Percentiles rank a stretch among this genome's conserved stretches.
These are phyloP conservation scores for Notiomystis cincta DNA, from an alignment of 2,113 vertebrate genomes.

Conservation along the genomic window DNA sequence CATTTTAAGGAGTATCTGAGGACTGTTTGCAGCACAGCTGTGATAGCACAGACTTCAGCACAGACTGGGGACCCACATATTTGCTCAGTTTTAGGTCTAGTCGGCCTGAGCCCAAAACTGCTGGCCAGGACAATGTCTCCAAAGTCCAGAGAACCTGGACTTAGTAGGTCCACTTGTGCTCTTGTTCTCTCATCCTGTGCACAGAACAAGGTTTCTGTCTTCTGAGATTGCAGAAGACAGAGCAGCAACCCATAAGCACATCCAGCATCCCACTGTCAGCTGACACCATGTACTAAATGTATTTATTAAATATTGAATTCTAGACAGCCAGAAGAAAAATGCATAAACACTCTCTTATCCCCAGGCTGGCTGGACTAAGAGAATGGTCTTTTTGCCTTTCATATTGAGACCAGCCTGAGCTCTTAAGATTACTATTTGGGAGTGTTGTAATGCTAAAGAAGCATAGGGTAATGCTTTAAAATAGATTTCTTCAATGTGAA, in stretches of 20 bases:
- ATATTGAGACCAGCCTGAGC: not conserved
- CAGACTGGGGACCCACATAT: not conserved
- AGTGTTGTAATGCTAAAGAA: not conserved
- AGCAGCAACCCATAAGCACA: not conserved
- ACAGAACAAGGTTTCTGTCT: not conserved
- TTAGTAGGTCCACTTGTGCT: not conserved
- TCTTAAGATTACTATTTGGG: not conserved
- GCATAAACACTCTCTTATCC: not conserved
- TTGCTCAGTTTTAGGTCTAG: not conserved
- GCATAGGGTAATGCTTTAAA: not conserved
- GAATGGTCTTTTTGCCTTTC: not conserved
- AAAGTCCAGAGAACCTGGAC: not conserved
- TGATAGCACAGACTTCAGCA: not conserved
- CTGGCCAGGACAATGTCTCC: not conserved
- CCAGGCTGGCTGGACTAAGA: not conserved
- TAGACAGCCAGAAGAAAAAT: not conserved
- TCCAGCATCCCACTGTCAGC: not conserved
- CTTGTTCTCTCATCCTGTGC: not conserved
- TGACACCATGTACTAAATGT: not conserved
- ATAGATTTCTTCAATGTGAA: accelerated
- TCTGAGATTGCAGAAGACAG: not conserved
- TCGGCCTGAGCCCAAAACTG: not conserved
- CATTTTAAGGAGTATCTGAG: constrained; percentile 15
- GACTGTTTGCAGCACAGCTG: not conserved
- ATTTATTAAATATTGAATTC: not conserved